Evolutionary conservation across 2,888 invertebrate species (phyloP).

Genomic region (Pimpla rufipes): DNA sequence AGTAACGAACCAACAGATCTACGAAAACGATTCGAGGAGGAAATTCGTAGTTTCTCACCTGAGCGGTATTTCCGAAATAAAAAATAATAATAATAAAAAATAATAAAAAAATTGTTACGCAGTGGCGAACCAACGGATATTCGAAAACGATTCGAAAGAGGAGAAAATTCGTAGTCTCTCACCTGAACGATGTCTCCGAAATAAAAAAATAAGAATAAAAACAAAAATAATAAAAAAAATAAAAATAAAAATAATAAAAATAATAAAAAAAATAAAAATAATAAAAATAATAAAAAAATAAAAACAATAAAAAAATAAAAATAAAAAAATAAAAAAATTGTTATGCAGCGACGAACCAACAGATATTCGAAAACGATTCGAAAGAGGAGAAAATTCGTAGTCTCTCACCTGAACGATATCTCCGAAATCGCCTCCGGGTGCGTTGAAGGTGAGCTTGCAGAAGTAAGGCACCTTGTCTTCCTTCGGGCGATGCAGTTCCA

Average conservation of each 20-base stretch:
- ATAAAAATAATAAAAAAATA: no score
- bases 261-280: no score
- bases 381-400: background rate
- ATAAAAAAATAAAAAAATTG: background rate
- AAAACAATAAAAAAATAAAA: no score
- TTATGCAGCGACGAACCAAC: background rate
- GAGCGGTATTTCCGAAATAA: conserved; percentile 94
- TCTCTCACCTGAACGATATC: conserved; percentile 92
- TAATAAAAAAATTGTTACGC: background rate
- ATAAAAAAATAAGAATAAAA: no score
- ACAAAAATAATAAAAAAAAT: no score
- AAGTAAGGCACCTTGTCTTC: conserved; percentile 95
- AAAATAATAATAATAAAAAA: no score
- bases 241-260: no score
- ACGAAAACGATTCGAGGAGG: background rate
- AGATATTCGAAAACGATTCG: background rate
- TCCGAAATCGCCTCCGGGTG: conserved; percentile 93
- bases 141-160: background rate
- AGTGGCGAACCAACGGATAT: background rate
- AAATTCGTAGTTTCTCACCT: conserved; percentile 87
- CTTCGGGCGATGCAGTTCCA: conserved; percentile 94
- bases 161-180: conserved; percentile 63
- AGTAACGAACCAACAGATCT: background rate
- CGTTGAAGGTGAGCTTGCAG: conserved; percentile 94
- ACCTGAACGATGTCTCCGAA: conserved; percentile 95